Base-by-base conservation (phyloP, 2,113 vertebrate species). In the Catharus minimus region DNA sequence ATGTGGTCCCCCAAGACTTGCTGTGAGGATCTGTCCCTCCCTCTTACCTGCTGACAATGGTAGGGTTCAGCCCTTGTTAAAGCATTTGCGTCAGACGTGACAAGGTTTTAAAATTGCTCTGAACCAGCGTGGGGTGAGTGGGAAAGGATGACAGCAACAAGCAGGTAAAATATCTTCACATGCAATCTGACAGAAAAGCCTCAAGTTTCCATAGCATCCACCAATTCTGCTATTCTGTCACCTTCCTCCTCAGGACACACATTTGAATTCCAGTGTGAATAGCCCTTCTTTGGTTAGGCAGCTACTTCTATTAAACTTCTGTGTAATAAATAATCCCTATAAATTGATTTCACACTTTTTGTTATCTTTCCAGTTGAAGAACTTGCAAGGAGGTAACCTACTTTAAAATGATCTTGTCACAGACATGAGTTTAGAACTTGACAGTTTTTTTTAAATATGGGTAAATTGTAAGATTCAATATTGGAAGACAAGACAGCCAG, bases 171-270 rank as follows among this genome's bases (percentile, higher is more conserved):
- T 30, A 90, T 8, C 49, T 39, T 57, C 30, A 57, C 43, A 30
- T 26, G 19, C 5, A 11, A 77, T 12, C 22, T 56, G 23, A 61
- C 32, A 18, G 49, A 69, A 73, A 78, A 33, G 36, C 23, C 49
- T 68, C 11, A 6, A 23, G 71, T 96, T 95, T 92, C 91, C 84
- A 76, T 39, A 67, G 66, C 53, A 86, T 26, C 77, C 82, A 55
- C 17, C 23, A 75, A 13, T 39, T 39, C 39, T 39, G 65, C 73
- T 86, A 44, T 67, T 15, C 58, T 44, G 50, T 44, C 85, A 75
- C 65, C 28, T 75, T 71, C 55, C 17, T 88, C 23, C 38, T 72
- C 50, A 83, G 73, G 90, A 77, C 61, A 81, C 24, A 50, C 2
- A 13, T 89, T 67, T 56, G 18, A 65, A 72, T 87, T 72, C 46